These are phyloP conservation scores for Thinocorus orbignyianus DNA, from an alignment of 2,113 vertebrate genomes.

Conservation along the genomic window DNA sequence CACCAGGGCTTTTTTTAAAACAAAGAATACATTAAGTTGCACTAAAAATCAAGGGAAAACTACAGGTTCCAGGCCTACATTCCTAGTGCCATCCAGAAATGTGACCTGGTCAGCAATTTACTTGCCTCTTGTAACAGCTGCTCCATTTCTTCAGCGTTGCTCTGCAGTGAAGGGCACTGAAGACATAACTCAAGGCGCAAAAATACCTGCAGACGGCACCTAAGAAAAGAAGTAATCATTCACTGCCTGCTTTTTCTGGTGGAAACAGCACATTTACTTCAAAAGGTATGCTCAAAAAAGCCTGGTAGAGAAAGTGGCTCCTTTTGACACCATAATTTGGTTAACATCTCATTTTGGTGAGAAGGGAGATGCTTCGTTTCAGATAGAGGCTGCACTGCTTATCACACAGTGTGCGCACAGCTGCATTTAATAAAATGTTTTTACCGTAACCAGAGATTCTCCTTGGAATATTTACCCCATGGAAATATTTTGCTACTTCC, in stretches of 20 bases:
- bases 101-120: background rate
- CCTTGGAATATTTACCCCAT: background rate
- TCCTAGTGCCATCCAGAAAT: background rate
- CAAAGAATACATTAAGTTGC: background rate
- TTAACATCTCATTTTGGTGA: conserved; percentile 9
- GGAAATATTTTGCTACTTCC: background rate
- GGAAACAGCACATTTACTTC: background rate
- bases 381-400: background rate
- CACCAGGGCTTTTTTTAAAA: background rate
- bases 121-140: conserved; percentile 87
- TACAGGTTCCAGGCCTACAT: background rate
- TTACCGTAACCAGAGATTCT: background rate
- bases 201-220: conserved; percentile 88
- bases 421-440: background rate
- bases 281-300: background rate
- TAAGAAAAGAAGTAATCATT: conserved; percentile 49
- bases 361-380: background rate
- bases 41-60: background rate
- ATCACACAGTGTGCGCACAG: background rate
- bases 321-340: background rate
- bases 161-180: conserved; percentile 70
- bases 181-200: conserved; percentile 87
- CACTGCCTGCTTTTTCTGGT: background rate
- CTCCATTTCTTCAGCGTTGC: conserved; percentile 72
- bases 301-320: background rate